Evolutionary conservation across 2,888 invertebrate species (phyloP), one percentile per base, ranked within the genome.

Genomic region (Amphipoea oculea): DNA sequence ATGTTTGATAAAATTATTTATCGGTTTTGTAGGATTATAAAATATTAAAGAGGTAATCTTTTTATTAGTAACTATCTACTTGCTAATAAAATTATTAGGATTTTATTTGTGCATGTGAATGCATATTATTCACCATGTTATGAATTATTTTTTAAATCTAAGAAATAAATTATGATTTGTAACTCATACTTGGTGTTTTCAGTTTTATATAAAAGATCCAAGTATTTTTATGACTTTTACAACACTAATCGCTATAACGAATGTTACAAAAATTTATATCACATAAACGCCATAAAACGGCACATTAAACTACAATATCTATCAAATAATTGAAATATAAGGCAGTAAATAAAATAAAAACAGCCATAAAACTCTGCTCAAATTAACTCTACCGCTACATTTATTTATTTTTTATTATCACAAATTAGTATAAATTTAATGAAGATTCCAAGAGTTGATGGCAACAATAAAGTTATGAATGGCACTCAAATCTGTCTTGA

Each of bases 401-500:
- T 89, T 90, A 91, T 89, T 87, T 90, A 88, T 89, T 90, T 91
- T 92, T 92, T 92, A 92, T 90, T 89, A 88, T 88, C 86, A 88
- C 88, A 91, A 92, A 92, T 92, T 91, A 90, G 90, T 91, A 91
- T 91, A 40, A 40, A 40, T 93, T 92, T 91, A 90, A 89, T 89
- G 88, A 90, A 91, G 90, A 90, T 91, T 92, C 90, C 88, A 88
- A 91, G 90, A 92, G 91, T 92, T 94, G 92, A 94, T 93, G 93
- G 87, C 91, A 90, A 92, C 91, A 92, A 94, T 95, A 94, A 94
- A 94, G 92, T 94, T 94, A 94, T 92, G 90, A 94, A 94, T 94
- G 93, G 91, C 93, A 94, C 92, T 95, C 92, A 94, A 95, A 95
- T 95, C 93, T 94, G 95, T 95, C 93, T 91, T 86, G 92, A 93